Evolutionary conservation across 2,113 vertebrate genomes (phyloP).

Genomic region (Apteryx mantelli): DNA sequence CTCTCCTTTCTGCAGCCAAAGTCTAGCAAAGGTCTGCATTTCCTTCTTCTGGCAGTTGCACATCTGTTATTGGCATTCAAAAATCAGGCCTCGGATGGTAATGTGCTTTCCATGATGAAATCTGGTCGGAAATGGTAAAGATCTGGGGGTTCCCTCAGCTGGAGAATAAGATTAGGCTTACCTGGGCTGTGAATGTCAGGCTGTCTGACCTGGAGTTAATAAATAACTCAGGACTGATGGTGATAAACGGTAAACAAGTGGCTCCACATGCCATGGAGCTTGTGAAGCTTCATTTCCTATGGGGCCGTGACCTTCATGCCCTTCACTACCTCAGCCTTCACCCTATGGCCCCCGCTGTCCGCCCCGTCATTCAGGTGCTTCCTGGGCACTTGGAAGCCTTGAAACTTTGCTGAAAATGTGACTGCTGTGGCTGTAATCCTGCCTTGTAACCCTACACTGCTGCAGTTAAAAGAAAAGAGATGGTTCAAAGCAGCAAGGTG

Average conservation of each 20-base stretch:
- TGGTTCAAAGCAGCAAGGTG: neutral
- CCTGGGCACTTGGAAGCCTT: neutral
- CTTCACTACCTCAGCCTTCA: neutral
- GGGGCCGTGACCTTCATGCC: neutral
- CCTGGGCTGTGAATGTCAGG: neutral
- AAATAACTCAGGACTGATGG: neutral
- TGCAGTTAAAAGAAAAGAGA: neutral
- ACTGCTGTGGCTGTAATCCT: neutral
- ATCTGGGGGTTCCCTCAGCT: neutral
- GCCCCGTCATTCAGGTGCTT: rapidly evolving
- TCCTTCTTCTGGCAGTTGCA: neutral
- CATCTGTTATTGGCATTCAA: neutral
- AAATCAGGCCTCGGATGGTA: neutral
- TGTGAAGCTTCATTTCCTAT: neutral
- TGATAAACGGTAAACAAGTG: neutral
- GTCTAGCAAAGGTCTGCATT: neutral
- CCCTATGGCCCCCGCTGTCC: neutral
- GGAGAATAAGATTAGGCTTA: conserved; percentile 1
- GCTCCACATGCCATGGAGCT: neutral
- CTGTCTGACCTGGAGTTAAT: neutral
- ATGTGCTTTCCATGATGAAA: neutral
- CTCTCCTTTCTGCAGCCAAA: neutral
- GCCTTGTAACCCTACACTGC: rapidly evolving
- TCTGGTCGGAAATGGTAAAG: neutral
- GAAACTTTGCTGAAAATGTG: neutral